Conservation (phyloP, 2,113 vertebrate species). For the Noturus placidus region DNA sequence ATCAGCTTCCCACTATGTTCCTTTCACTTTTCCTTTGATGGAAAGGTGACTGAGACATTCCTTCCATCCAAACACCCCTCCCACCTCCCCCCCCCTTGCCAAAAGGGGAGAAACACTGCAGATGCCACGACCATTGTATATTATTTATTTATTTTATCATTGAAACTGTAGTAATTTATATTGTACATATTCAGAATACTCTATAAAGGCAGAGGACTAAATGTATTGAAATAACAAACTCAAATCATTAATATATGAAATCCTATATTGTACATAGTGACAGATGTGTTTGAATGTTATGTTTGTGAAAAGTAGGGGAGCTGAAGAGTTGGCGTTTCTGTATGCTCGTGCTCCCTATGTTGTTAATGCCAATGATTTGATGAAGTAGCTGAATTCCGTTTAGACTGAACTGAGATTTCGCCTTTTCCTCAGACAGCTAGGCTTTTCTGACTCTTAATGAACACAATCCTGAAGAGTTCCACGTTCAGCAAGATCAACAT, state of each 20-base stretch:
- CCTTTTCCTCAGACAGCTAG: constrained; percentile 9
- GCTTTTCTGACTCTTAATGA: background rate
- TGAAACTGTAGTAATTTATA: constrained; percentile 76
- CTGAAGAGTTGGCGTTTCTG: constrained; percentile 60
- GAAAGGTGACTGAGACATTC: constrained; percentile 20
- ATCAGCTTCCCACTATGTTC: background rate
- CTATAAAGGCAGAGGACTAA: constrained; percentile 68
- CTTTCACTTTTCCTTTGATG: background rate
- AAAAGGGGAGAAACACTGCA: constrained; percentile 46
- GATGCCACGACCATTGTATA: constrained; percentile 68
- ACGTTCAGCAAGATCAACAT: background rate
- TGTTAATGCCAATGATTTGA: background rate
- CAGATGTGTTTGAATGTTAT: constrained; percentile 66
- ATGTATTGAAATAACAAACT: constrained; percentile 52
- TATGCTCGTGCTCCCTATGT: constrained; percentile 53
- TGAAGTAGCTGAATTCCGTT: background rate
- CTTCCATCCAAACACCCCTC: background rate
- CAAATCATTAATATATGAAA: constrained; percentile 72
- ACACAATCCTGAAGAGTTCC: background rate
- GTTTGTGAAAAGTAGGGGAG: constrained; percentile 61
- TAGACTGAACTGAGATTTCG: background rate
- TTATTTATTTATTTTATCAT: constrained; percentile 77
- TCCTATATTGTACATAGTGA: constrained; percentile 73
- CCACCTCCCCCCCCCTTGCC: constrained; percentile 6
- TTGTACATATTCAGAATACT: constrained; percentile 76